Evolutionary conservation across 2,113 vertebrate genomes (phyloP), one percentile per base, ranked within the genome.

Genomic region (Pipra filicauda): DNA sequence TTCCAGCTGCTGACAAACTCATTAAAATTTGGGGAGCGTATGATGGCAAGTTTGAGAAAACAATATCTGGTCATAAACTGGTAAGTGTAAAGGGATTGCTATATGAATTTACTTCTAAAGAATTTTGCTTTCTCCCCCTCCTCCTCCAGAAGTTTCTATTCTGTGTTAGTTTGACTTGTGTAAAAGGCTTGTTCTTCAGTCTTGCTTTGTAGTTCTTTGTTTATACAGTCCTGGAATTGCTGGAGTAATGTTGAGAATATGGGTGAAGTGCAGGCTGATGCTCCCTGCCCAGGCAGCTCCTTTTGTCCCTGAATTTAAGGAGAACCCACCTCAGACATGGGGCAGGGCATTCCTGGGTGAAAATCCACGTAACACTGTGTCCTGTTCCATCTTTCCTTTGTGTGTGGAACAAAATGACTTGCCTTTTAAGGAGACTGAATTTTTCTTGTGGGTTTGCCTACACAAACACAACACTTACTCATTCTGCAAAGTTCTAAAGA

Each of bases 1-100:
- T 92, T 73, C 96, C 95, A 99, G 99, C 99, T 94, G 99, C 99
- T 91, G 99, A 99, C 96, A 99, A 99, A 95, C 98, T 99, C 91
- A 99, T 99, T 95, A 99, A 99, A 97, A 99, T 99, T 75, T 99
- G 99, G 99, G 99, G 99, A 37, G 99, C 99, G 0, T 99, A 99
- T 5, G 99, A 99, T 22, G 99, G 99, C 66, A 99, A 99, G 91
- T 99, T 99, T 97, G 99, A 99, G 96, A 99, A 99, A 97, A 99
- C 99, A 71, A 98, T 99, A 96, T 99, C 99, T 37, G 99, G 99
- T 78, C 99, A 99, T 97, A 99, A 99, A 89, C 98, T 99, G 96
- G 99, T 99, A 94, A 98, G 99, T 99, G 13, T 6, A 48, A 93
- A 61, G 59, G 76, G 59, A 24, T 80, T 20, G 1, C 28, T 71